These are phyloP conservation scores for Hyposmocoma kahamanoa DNA, from an alignment of 1,140 invertebrate genomes.

Conservation along the genomic window DNA sequence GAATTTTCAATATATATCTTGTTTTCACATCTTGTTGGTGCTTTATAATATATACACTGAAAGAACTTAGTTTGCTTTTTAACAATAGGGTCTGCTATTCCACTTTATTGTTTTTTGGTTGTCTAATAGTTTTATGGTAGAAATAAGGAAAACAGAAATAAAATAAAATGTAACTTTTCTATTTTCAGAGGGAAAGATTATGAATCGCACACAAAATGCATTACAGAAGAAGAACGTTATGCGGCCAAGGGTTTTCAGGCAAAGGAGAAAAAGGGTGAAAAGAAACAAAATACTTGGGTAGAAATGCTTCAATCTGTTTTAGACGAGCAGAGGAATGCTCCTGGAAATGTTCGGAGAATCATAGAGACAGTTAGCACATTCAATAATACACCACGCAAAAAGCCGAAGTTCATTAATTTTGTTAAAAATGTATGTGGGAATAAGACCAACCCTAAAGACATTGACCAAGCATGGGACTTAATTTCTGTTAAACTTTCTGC, in stretches of 20 bases:
- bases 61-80: too few species aligned
- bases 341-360: constrained; percentile 75
- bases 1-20: too few species aligned
- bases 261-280: constrained; percentile 91
- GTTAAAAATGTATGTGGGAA: constrained; percentile 77
- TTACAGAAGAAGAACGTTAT: constrained; percentile 93
- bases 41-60: too few species aligned
- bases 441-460: constrained; percentile 72
- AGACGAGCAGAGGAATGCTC: constrained; percentile 74
- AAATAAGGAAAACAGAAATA: too few species aligned
- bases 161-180: too few species aligned
- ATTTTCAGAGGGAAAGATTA: constrained; percentile 89
- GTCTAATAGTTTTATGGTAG: too few species aligned
- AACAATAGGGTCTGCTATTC: too few species aligned
- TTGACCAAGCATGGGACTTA: constrained; percentile 80
- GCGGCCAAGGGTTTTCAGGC: constrained; percentile 86
- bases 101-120: too few species aligned
- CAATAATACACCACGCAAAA: constrained; percentile 94
- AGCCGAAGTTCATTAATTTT: constrained; percentile 90
- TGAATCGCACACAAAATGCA: constrained; percentile 90
- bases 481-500: constrained; percentile 79
- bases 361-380: constrained; percentile 83
- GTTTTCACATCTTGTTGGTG: too few species aligned
- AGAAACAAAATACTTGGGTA: constrained; percentile 92
- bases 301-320: constrained; percentile 86